Conservation (phyloP, 2,113 vertebrate species). For the Polypterus senegalus region DNA sequence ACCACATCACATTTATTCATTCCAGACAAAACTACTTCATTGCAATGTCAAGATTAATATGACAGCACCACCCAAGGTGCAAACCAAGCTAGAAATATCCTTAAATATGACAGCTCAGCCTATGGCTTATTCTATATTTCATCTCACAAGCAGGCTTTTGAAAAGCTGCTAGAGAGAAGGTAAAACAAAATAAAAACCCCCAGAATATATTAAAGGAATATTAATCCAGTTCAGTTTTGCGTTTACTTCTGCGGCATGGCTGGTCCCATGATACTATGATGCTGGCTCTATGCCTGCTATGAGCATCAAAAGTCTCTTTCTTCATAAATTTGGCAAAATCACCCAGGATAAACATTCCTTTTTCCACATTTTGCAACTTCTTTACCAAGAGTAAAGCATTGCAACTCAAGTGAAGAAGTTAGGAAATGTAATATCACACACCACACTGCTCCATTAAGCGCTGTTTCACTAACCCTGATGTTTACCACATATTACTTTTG, state of each 20-base stretch:
- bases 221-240: conserved; percentile 20
- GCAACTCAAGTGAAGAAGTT: too few species aligned
- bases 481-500: too few species aligned
- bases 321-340: conserved; percentile 36
- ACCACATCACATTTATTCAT: neutral
- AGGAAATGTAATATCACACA: too few species aligned
- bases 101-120: neutral
- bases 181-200: conserved; percentile 21
- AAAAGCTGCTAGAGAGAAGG: conserved; percentile 1
- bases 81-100: conserved; percentile 2
- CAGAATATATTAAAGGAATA: conserved; percentile 24
- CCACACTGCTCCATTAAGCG: too few species aligned
- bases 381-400: too few species aligned
- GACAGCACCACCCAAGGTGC: conserved; percentile 4
- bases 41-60: neutral
- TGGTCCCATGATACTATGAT: conserved; percentile 23
- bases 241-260: conserved; percentile 14
- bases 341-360: conserved; percentile 37
- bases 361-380: conserved; percentile 26
- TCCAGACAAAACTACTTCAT: neutral
- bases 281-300: conserved; percentile 25
- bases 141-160: conserved; percentile 2
- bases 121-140: neutral
- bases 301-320: conserved; percentile 45
- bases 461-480: too few species aligned